Percentiles rank a stretch among this genome's conserved stretches.
phyloP scores from a whole-genome alignment of 2,113 vertebrate species.

The Lophius piscatorius region DNA sequence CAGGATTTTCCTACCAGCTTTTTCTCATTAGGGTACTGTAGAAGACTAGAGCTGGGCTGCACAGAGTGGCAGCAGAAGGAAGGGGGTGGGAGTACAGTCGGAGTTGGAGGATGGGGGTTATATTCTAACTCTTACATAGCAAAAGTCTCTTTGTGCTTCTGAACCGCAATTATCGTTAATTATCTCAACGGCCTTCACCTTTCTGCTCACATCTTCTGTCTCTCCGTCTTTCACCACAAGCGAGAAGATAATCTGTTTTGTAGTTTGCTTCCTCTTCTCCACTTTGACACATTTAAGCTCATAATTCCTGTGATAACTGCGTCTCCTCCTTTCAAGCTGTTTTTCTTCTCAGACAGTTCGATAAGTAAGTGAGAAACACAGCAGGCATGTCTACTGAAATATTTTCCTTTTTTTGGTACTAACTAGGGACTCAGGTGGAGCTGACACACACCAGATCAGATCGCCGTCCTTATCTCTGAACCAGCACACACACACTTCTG shows the following conservation, averaged over 20 bases:
- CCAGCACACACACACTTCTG: slow-evolving; percentile 7
- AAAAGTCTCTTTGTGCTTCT: slow-evolving; percentile 41
- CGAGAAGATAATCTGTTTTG: neutral
- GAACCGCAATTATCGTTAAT: slow-evolving; percentile 52
- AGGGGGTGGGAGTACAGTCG: slow-evolving; percentile 1
- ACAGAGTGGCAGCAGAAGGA: slow-evolving; percentile 82
- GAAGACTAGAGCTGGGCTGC: slow-evolving; percentile 60
- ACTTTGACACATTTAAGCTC: too few relatives aligned
- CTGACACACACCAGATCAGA: slow-evolving; percentile 70
- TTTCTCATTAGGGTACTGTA: slow-evolving; percentile 87
- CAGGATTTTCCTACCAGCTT: slow-evolving; percentile 88
- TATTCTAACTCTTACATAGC: slow-evolving; percentile 38
- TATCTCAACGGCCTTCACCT: too few relatives aligned
- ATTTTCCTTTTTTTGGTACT: slow-evolving; percentile 51
- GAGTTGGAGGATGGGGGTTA: slow-evolving; percentile 27
- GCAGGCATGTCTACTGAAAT: slow-evolving; percentile 51
- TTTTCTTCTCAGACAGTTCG: slow-evolving; percentile 14
- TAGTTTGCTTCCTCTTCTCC: slow-evolving; percentile 4
- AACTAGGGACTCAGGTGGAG: slow-evolving; percentile 61
- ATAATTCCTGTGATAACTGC: slow-evolving; percentile 11
- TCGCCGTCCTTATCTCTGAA: slow-evolving; percentile 58
- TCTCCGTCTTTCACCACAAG: neutral
- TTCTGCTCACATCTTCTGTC: too few relatives aligned
- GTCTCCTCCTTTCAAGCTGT: neutral
- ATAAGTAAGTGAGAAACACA: slow-evolving; percentile 38